Base-by-base conservation (phyloP, 2,113 vertebrate species). In the Zosterops borbonicus region DNA sequence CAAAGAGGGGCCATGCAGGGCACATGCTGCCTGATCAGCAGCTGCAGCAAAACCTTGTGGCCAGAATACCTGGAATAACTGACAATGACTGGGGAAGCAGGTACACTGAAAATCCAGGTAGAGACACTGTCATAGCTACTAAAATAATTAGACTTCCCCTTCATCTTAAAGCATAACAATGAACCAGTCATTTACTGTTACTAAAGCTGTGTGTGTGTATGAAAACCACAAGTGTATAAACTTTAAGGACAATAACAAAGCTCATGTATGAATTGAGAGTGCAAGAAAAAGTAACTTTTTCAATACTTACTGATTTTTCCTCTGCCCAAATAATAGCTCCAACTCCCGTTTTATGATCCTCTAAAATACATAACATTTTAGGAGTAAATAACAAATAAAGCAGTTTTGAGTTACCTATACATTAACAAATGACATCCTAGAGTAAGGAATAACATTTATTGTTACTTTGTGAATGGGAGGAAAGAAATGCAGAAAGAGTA, bases 331-430 rank as follows among this genome's bases (percentile, higher is more conserved):
- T 99, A 44, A 99, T 99, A 37, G 99, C 98, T 67, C 99, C 99
- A 52, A 99, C 99, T 70, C 99, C 99, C 16, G 99, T 98, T 97
- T 99, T 99, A 82, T 99, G 99, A 96, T 99, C 99, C 98, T 99
- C 99, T 99, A 96, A 95, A 99, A 98, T 41, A 97, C 29, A 96
- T 14, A 97, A 88, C 13, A 67, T 80, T 95, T 91, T 83, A 89
- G 89, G 68, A 60, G 65, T 94, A 69, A 95, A 33, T 94, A 86
- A 79, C 41, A 92, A 82, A 74, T 49, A 76, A 93, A 79, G 39
- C 33, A 83, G 21, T 90, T 94, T 52, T 46, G 20, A 59, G 28
- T 74, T 83, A 94, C 23, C 17, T 46, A 52, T 10, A 58, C 29
- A 65, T 44, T 87, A 76, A 78, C 42, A 62, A n/a, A 75, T 5